Evolutionary conservation across 2,888 invertebrate genomes (phyloP).

Genomic region (Agonopterix subpropinquella): DNA sequence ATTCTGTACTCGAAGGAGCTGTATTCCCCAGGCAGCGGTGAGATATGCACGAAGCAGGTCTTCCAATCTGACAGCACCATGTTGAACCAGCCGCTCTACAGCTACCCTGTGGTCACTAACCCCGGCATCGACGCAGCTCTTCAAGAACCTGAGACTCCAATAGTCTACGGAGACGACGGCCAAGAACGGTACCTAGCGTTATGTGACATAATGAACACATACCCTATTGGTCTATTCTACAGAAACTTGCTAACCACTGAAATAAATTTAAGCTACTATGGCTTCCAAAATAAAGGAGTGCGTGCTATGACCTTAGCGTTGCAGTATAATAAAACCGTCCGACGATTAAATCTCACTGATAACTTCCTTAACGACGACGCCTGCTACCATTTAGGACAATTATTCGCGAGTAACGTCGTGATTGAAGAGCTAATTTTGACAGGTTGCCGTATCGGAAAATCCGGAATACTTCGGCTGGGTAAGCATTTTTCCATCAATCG

Average conservation of each 20-base stretch:
- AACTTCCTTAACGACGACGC: conserved; percentile 36
- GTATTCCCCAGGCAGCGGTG: conserved; percentile 29
- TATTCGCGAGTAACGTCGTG: conserved; percentile 28
- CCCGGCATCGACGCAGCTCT: conserved; percentile 37
- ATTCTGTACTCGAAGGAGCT: conserved; percentile 16
- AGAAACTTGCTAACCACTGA: conserved; percentile 21
- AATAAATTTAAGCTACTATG: conserved; percentile 34
- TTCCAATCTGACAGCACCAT: conserved; percentile 30
- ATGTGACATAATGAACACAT: conserved; percentile 31
- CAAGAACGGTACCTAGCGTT: conserved; percentile 30
- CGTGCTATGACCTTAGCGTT: conserved; percentile 35
- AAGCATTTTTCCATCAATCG: conserved; percentile 21
- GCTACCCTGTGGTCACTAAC: conserved; percentile 31
- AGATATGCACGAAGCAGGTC: conserved; percentile 30
- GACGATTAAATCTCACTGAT: conserved; percentile 26
- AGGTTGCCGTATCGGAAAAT: conserved; percentile 35
- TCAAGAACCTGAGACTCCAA: conserved; percentile 16
- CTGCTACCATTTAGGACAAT: conserved; percentile 35
- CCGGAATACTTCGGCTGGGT: conserved; percentile 27
- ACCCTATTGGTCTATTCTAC: conserved; percentile 31
- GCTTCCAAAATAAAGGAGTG: conserved; percentile 28
- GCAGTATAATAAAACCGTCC: conserved; percentile 28
- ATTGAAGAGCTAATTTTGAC: conserved; percentile 29
- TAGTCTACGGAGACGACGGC: conserved; percentile 28
- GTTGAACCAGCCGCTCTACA: conserved; percentile 25